Conservation (phyloP, 2,888 invertebrate species). For the Scaptomyza parva region DNA sequence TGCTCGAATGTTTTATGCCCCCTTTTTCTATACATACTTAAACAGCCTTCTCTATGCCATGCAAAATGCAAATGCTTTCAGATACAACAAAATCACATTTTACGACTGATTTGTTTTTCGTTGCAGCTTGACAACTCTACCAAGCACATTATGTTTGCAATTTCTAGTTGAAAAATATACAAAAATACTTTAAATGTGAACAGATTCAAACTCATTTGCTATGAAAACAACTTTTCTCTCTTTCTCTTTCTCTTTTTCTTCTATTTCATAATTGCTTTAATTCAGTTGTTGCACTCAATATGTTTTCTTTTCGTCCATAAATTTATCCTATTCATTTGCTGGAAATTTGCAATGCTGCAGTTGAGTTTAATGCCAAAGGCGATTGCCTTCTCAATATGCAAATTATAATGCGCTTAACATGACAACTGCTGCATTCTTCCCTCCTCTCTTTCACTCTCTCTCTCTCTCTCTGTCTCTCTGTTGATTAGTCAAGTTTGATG, state of each 20-base stretch:
- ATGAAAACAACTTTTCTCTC: no score
- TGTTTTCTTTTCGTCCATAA: background rate
- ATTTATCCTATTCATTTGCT: background rate
- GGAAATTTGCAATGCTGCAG: conserved; percentile 2
- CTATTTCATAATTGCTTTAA: background rate
- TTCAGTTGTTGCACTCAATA: background rate
- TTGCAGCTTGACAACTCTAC: background rate
- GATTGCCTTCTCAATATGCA: conserved; percentile 32
- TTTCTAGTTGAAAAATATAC: no score
- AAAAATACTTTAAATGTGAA: no score
- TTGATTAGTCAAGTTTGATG: conserved; percentile 44
- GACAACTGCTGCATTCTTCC: background rate
- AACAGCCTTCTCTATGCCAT: background rate
- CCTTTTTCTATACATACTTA: no score
- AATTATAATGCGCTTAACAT: conserved; percentile 53
- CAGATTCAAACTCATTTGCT: no score
- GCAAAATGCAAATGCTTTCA: no score
- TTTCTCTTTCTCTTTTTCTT: no score
- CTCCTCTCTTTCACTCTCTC: background rate
- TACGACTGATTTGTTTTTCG: background rate
- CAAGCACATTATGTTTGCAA: background rate
- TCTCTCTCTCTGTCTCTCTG: background rate
- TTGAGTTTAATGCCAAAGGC: background rate
- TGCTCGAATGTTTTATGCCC: no score
- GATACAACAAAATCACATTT: no score